Percentiles rank a stretch among this genome's conserved stretches.
Conservation (phyloP, 2,797 vertebrate species). For the Masticophis lateralis region DNA sequence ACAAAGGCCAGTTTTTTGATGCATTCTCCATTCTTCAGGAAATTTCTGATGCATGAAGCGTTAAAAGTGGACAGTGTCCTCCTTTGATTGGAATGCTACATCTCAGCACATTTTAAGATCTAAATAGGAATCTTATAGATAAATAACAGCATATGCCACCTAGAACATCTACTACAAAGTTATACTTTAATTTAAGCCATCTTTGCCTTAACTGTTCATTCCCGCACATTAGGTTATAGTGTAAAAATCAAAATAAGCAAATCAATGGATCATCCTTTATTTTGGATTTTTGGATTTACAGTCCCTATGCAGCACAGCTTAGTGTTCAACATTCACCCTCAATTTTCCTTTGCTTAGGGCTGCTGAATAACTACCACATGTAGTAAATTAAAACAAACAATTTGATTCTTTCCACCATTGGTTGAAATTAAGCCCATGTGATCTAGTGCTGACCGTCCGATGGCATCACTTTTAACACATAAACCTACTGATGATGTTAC, state of each 20-base stretch:
- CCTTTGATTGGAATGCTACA: background rate
- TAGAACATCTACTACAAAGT: background rate
- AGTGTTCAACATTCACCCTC: conserved; percentile 12
- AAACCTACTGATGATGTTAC: background rate
- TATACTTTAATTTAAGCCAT: background rate
- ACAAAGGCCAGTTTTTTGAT: background rate
- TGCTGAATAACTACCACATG: conserved; percentile 28
- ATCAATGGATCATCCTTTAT: background rate
- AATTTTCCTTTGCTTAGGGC: conserved; percentile 26
- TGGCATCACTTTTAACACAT: conserved; percentile 29
- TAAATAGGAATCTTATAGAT: background rate
- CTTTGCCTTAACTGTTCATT: background rate
- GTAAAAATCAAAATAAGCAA: background rate
- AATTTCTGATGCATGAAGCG: background rate
- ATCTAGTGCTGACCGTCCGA: conserved; percentile 43
- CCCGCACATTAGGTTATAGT: background rate
- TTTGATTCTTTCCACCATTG: conserved; percentile 30
- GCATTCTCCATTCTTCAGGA: background rate
- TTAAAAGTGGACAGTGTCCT: background rate
- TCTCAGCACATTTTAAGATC: background rate
- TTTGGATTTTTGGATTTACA: background rate
- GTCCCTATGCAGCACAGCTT: background rate
- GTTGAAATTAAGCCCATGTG: conserved; percentile 33
- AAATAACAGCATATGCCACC: background rate
- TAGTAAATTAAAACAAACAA: conserved; percentile 47